phyloP scores from a whole-genome alignment of 2,888 invertebrate genomes.

The Cylindroiulus punctatus region DNA sequence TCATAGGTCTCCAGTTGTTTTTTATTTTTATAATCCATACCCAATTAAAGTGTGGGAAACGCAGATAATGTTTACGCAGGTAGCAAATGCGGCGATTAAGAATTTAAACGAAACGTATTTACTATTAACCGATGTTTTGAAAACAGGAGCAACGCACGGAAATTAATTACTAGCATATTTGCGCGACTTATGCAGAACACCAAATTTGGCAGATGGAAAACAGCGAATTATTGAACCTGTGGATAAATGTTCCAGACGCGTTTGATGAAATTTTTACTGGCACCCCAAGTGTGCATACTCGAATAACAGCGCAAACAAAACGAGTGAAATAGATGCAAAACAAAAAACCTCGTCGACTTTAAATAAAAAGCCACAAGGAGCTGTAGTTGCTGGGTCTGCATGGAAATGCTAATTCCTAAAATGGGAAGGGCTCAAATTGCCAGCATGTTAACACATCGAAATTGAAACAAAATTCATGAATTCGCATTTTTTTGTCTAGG shows the following conservation, averaged over 20 bases:
- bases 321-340: background rate
- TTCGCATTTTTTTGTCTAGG: background rate
- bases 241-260: background rate
- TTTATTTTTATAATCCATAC: background rate
- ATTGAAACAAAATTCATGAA: conserved; percentile 42
- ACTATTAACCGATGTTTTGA: background rate
- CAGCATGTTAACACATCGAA: background rate
- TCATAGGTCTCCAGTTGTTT: background rate
- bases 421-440: background rate
- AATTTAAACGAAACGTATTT: background rate
- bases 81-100: background rate
- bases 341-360: background rate
- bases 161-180: background rate
- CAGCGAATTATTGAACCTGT: background rate
- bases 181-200: background rate
- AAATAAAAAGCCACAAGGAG: background rate
- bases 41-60: background rate
- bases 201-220: too few relatives aligned
- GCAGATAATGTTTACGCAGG: background rate
- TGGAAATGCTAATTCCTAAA: background rate
- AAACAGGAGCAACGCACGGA: background rate
- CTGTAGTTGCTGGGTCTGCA: background rate
- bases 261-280: conserved; percentile 5
- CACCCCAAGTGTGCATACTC: background rate
- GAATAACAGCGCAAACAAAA: background rate